Evolutionary conservation across 2,113 vertebrate species (phyloP), one percentile per base, ranked within the genome.

Genomic region (Microtus ochrogaster): DNA sequence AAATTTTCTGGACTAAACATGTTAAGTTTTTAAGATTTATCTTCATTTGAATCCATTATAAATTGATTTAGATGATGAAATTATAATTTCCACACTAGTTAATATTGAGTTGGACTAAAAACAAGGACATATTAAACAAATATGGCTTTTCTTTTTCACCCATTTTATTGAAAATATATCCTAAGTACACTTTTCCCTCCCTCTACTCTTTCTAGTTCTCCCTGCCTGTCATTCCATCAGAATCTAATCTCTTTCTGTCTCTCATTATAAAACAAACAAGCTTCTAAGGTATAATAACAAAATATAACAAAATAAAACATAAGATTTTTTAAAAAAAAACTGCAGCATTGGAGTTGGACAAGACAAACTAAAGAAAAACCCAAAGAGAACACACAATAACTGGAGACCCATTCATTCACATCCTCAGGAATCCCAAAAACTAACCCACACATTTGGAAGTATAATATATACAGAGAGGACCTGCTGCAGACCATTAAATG

Each of bases 21-120:
- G 6, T 83, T 44, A 47, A 55, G 17, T 33, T 58, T 76, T 85
- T 83, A 76, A 91, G 72, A 1, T 1, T 83, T n/a, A 26, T 61
- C 16, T 92, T 82, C 76, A 86, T 82, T 81, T 47, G 73, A 65
- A 91, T 89, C 22, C 13, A 82, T 63, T 79, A 93, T 76, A 76
- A 92, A 24, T n/a, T 68, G 10, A 72, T 39, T 86, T 66, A 94
- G 4, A 52, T 5, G 63, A 94, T 77, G 39, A 92, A 89, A 95
- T 83, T 73, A 44, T 82, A 47, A 49, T 5, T 66, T 73, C 30
- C 58, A 41, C 5, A 28, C 49, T 9, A 83, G 2, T 72, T 87
- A 58, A 6, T 73, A 94, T 61, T 55, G 7, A 44, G 2, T 41
- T 74, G 22, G 33, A 28, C 10, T 89, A 19, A n/a, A 89, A 73